Percentiles rank a stretch among this genome's conserved stretches.
These are phyloP conservation scores for Linyphia triangularis DNA, from an alignment of 2,888 invertebrate species.

Conservation along the genomic window DNA sequence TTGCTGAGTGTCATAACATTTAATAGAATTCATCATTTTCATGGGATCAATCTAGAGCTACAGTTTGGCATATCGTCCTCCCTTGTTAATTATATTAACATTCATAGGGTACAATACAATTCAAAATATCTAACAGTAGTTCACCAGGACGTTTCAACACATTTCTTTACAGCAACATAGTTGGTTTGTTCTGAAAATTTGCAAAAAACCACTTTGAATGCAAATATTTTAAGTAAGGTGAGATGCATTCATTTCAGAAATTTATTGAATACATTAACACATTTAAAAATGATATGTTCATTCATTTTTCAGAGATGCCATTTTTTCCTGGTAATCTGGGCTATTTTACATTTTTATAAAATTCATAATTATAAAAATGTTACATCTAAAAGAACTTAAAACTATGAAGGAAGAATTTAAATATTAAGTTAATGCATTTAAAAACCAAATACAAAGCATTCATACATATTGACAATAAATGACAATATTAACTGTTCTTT, in stretches of 20 bases:
- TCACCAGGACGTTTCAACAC: slow-evolving; percentile 18
- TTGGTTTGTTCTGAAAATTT: neutral
- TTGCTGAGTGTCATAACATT: slow-evolving; percentile 20
- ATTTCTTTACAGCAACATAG: neutral
- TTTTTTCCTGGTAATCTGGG: too few relatives aligned
- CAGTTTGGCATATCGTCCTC: slow-evolving; percentile 36
- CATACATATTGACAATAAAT: too few relatives aligned
- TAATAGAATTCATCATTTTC: slow-evolving; percentile 45
- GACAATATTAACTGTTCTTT: too few relatives aligned
- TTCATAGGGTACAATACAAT: neutral
- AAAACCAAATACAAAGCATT: too few relatives aligned
- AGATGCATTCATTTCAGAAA: neutral
- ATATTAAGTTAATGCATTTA: too few relatives aligned
- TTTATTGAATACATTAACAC: neutral
- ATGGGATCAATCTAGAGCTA: slow-evolving; percentile 30
- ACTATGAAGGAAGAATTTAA: too few relatives aligned
- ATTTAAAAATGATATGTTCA: neutral
- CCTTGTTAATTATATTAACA: neutral
- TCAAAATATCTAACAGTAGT: slow-evolving; percentile 36
- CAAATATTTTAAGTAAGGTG: neutral
- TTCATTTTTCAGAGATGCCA: slow-evolving; percentile 1
- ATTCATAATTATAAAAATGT: too few relatives aligned
- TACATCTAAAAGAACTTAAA: too few relatives aligned
- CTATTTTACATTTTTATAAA: too few relatives aligned
- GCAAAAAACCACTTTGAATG: neutral